Evolutionary conservation across 1,140 invertebrate genomes (phyloP).

Genomic region (Drosophila seguyi): DNA sequence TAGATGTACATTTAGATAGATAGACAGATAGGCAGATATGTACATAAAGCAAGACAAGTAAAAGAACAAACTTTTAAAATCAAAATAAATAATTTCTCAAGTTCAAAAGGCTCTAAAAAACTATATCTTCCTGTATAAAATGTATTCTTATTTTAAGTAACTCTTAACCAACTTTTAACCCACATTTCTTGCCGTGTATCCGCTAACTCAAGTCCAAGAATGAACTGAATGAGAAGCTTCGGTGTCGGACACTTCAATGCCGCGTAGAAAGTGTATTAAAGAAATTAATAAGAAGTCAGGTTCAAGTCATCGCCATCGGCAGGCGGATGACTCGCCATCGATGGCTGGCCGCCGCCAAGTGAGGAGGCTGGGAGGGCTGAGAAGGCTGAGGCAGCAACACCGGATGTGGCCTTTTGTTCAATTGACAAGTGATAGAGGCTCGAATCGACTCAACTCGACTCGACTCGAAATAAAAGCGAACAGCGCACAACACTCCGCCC

Average conservation of each 20-base stretch:
- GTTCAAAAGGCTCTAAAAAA: neutral
- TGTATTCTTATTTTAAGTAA: fast-evolving
- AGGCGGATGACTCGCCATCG: constrained; percentile 29
- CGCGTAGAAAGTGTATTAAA: constrained; percentile 79
- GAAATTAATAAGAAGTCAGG: constrained; percentile 76
- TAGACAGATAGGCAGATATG: too few relatives aligned
- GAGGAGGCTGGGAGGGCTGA: neutral
- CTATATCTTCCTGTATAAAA: neutral
- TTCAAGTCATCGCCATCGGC: constrained; percentile 52
- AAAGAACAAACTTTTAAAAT: too few relatives aligned
- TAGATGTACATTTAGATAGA: too few relatives aligned
- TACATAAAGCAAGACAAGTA: too few relatives aligned
- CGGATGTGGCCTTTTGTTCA: constrained; percentile 67
- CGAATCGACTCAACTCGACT: constrained; percentile 1
- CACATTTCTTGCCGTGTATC: constrained; percentile 9
- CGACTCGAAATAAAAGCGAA: neutral
- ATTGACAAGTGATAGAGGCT: constrained; percentile 70
- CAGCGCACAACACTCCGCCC: constrained; percentile 4
- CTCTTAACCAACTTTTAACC: neutral
- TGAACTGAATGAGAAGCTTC: constrained; percentile 31
- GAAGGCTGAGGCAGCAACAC: constrained; percentile 44
- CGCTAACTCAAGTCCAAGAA: neutral
- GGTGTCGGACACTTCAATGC: constrained; percentile 70
- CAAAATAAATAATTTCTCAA: too few relatives aligned
- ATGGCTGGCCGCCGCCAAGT: constrained; percentile 13